Evolutionary conservation across 2,797 vertebrate species (phyloP).

Genomic region (Hydrocynus forskahlii): DNA sequence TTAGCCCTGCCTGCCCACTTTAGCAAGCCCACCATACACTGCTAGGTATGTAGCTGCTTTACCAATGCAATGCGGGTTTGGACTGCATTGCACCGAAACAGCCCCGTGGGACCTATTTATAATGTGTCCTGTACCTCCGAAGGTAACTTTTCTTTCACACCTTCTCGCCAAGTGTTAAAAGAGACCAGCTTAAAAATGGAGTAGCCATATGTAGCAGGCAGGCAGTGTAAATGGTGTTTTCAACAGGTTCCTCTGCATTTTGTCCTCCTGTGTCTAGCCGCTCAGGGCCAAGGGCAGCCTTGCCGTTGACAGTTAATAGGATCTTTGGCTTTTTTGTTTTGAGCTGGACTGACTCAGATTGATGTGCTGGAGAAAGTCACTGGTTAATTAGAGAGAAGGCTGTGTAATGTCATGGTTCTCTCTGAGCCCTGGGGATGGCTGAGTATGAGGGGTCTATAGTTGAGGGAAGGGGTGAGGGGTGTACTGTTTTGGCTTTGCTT

Average conservation of each 20-base stretch:
- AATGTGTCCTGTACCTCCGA: conserved; percentile 60
- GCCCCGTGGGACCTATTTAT: conserved; percentile 72
- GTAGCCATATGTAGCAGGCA: conserved; percentile 54
- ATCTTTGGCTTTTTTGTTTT: conserved; percentile 62
- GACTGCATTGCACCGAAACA: conserved; percentile 64
- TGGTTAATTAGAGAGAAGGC: conserved; percentile 64
- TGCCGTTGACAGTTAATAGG: conserved; percentile 66
- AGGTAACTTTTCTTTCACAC: conserved; percentile 67
- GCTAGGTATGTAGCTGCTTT: conserved; percentile 46
- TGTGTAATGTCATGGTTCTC: conserved; percentile 56
- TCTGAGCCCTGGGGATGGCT: conserved; percentile 34
- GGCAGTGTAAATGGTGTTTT: conserved; percentile 72
- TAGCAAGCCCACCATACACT: conserved; percentile 51
- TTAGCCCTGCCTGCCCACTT: conserved; percentile 51
- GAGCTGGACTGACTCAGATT: conserved; percentile 62
- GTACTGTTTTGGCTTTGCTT: conserved; percentile 28
- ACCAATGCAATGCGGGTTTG: conserved; percentile 58
- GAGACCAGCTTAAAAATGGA: conserved; percentile 72
- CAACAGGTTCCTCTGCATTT: conserved; percentile 60
- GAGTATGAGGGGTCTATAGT: conserved; percentile 32
- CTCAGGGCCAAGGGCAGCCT: conserved; percentile 60
- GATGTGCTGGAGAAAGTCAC: conserved; percentile 57
- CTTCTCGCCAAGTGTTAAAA: conserved; percentile 77
- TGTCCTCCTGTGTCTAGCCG: conserved; percentile 66
- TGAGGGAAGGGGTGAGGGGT: conserved; percentile 32